Conservation (phyloP, 1,140 invertebrate species). For the Lutraria rhynchaena region DNA sequence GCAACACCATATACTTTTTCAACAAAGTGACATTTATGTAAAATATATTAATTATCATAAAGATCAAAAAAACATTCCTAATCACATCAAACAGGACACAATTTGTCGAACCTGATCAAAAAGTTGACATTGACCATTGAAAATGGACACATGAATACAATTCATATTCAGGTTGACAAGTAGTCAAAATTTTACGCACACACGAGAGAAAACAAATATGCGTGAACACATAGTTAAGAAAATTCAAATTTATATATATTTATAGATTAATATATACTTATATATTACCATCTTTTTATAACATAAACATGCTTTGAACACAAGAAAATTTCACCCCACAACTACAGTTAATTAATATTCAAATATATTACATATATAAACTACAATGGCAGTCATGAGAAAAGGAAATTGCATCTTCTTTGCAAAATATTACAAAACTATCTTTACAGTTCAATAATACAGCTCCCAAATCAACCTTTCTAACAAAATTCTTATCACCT, state of each 20-base stretch:
- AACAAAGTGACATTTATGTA: slow-evolving; percentile 62
- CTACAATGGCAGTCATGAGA: neutral
- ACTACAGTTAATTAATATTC: slow-evolving; percentile 16
- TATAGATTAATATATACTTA: slow-evolving; percentile 41
- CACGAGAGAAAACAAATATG: slow-evolving; percentile 22
- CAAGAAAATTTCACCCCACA: slow-evolving; percentile 19
- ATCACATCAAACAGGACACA: slow-evolving; percentile 36
- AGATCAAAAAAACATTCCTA: slow-evolving; percentile 54
- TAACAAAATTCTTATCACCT: too few relatives aligned
- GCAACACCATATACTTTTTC: slow-evolving; percentile 39
- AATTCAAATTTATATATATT: slow-evolving; percentile 50
- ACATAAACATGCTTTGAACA: slow-evolving; percentile 24
- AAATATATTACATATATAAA: neutral
- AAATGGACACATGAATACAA: neutral
- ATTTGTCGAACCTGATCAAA: neutral
- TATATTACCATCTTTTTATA: slow-evolving; percentile 44
- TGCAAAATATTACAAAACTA: too few relatives aligned
- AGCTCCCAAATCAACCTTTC: too few relatives aligned
- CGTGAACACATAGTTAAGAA: slow-evolving; percentile 44
- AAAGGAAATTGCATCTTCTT: too few relatives aligned
- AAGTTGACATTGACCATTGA: neutral
- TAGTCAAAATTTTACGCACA: slow-evolving; percentile 32
- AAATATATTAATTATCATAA: slow-evolving; percentile 58
- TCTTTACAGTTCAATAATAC: too few relatives aligned
- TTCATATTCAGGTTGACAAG: neutral